A percentile compares a stretch with the other conserved stretches of the same genome.
Conservation (phyloP, 2,797 vertebrate species). For the Cirrhinus molitorella region DNA sequence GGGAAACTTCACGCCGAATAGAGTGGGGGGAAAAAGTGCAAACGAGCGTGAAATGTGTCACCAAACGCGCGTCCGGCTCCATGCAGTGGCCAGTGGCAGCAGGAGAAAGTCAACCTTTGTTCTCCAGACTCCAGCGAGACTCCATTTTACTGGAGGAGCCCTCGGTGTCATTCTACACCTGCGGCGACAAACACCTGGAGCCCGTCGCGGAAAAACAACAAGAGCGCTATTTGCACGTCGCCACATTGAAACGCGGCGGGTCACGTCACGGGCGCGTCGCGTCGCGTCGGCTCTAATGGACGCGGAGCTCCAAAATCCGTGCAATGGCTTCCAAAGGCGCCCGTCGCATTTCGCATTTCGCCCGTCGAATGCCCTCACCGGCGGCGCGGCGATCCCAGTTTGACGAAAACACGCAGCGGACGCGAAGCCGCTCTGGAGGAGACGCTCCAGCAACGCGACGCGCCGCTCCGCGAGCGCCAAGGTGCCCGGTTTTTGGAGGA, state of each 20-base stretch:
- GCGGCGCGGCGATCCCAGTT: constrained; percentile 59
- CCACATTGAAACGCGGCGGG: not conserved
- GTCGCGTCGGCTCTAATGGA: constrained; percentile 95
- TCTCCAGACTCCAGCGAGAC: constrained; percentile 89
- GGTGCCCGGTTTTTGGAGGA: constrained; percentile 66
- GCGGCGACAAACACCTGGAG: constrained; percentile 73
- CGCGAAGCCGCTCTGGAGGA: constrained; percentile 59
- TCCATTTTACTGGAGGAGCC: constrained; percentile 98
- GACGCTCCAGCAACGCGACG: constrained; percentile 69
- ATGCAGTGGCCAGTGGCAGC: constrained; percentile 29
- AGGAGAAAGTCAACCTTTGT: constrained; percentile 77
- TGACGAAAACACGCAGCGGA: constrained; percentile 50
- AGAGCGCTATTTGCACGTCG: not conserved
- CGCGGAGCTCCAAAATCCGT: constrained; percentile 83
- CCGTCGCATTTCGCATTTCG: constrained; percentile 69
- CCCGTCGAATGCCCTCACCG: constrained; percentile 66
- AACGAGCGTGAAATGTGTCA: not conserved
- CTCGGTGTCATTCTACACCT: constrained; percentile 93
- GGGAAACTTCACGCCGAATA: not conserved
- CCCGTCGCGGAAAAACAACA: constrained; percentile 49
- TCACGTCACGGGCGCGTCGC: constrained; percentile 62
- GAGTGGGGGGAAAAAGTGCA: not conserved
- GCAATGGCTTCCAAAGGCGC: constrained; percentile 90
- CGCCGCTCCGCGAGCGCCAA: constrained; percentile 58
- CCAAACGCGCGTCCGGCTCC: constrained; percentile 24